phyloP scores from a whole-genome alignment of 2,797 vertebrate species.

The Diglossa cyanea region DNA sequence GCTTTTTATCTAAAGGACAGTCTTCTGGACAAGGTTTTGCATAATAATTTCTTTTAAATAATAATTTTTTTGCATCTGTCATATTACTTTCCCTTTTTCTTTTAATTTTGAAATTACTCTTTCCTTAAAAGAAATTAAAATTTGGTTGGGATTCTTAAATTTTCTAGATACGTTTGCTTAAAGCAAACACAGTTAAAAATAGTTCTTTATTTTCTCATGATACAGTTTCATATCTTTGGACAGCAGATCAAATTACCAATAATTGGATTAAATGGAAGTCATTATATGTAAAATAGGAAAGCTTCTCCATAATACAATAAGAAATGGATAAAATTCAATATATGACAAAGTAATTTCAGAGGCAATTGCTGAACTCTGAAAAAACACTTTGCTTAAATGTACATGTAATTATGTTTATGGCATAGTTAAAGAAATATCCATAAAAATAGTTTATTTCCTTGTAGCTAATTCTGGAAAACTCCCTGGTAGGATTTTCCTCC shows the following conservation, averaged over 20 bases:
- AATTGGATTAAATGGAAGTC: not conserved
- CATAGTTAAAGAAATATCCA: not conserved
- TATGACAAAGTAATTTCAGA: not conserved
- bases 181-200: not conserved
- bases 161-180: not conserved
- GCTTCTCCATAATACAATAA: not conserved
- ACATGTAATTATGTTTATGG: not conserved
- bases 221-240: not conserved
- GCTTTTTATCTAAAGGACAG: not conserved
- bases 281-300: not conserved
- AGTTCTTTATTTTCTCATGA: not conserved
- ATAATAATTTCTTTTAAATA: not conserved
- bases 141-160: not conserved
- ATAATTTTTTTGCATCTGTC: not conserved
- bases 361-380: not conserved
- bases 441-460: not conserved
- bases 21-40: not conserved
- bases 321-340: conserved; percentile 3
- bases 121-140: not conserved
- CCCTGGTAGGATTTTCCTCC: not conserved
- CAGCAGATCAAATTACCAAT: not conserved
- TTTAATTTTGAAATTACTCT: not conserved
- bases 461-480: not conserved
- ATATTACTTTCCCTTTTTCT: not conserved
- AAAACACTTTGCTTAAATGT: not conserved